Percentiles rank a stretch among this genome's conserved stretches.
Evolutionary conservation across 1,140 invertebrate species (phyloP).

Genomic region (Phocides pigmalion): DNA sequence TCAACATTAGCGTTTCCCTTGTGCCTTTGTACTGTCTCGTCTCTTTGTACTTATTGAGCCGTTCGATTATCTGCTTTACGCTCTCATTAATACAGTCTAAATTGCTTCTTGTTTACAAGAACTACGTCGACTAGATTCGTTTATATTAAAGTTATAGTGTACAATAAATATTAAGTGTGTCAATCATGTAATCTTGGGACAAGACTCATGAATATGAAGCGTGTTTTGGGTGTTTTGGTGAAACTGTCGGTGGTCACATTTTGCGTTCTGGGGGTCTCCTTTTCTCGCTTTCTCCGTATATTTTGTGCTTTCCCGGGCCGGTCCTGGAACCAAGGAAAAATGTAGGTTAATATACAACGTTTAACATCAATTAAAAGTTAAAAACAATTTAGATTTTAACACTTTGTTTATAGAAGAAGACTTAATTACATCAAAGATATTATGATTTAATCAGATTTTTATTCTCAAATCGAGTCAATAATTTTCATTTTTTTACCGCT

Average conservation of each 20-base stretch:
- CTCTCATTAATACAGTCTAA: conserved; percentile 60
- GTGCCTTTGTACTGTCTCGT: conserved; percentile 66
- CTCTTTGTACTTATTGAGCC: conserved; percentile 65
- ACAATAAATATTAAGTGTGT: conserved; percentile 63
- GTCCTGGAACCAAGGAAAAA: conserved; percentile 61
- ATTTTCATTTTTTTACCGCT: too few relatives aligned
- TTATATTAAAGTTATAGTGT: conserved; percentile 68
- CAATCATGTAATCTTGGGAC: conserved; percentile 71
- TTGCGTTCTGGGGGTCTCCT: conserved; percentile 46
- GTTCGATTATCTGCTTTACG: conserved; percentile 48
- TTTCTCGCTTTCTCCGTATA: conserved; percentile 39
- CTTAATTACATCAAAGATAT: too few relatives aligned
- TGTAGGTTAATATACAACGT: neutral
- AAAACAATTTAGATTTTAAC: too few relatives aligned
- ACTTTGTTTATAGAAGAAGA: too few relatives aligned
- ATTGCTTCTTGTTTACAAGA: conserved; percentile 75
- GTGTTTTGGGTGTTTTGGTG: conserved; percentile 57
- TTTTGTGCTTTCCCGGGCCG: conserved; percentile 39
- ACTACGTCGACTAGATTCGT: conserved; percentile 80
- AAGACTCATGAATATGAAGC: conserved; percentile 73
- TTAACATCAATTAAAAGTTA: too few relatives aligned
- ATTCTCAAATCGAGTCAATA: too few relatives aligned
- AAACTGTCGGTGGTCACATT: conserved; percentile 76
- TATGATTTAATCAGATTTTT: too few relatives aligned
- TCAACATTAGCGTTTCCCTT: conserved; percentile 66